Percentiles rank a stretch among this genome's conserved stretches.
phyloP scores from a whole-genome alignment of 2,888 invertebrate genomes.

The Pollenia griseotomentosa region DNA sequence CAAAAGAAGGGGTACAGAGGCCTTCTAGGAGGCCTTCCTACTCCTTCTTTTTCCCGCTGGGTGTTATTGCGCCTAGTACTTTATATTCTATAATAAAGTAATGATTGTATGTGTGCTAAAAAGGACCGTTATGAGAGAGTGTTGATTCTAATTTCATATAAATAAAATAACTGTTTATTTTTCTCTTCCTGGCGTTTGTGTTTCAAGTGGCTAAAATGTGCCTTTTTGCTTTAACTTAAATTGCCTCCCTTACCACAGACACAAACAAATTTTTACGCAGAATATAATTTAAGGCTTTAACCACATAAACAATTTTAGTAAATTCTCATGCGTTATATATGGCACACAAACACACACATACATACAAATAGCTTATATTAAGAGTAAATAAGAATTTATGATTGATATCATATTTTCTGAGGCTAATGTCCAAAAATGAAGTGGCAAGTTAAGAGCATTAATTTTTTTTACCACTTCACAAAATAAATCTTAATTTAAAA shows the following conservation, averaged over 20 bases:
- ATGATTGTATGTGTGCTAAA: background rate
- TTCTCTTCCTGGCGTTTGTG: background rate
- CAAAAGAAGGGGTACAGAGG: no score
- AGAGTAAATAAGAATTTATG: slow-evolving; percentile 28
- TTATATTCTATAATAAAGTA: no score
- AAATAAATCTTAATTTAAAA: background rate
- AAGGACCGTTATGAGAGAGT: background rate
- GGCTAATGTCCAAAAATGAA: slow-evolving; percentile 27
- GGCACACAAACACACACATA: background rate
- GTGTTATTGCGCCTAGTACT: background rate
- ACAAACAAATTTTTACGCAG: background rate
- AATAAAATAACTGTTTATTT: slow-evolving; percentile 27
- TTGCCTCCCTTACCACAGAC: background rate
- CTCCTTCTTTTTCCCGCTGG: no score
- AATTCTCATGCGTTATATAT: background rate
- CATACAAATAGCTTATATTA: background rate
- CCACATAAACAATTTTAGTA: background rate
- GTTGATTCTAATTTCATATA: slow-evolving; percentile 38
- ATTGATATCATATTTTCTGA: slow-evolving; percentile 30
- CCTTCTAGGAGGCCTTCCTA: no score
- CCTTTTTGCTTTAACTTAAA: background rate
- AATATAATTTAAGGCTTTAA: slow-evolving; percentile 25
- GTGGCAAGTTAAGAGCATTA: slow-evolving; percentile 33
- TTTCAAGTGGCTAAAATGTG: slow-evolving; percentile 37
- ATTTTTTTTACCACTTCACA: background rate